Evolutionary conservation across 1,140 invertebrate species (phyloP).

Genomic region (Aphaenogaster floridana): DNA sequence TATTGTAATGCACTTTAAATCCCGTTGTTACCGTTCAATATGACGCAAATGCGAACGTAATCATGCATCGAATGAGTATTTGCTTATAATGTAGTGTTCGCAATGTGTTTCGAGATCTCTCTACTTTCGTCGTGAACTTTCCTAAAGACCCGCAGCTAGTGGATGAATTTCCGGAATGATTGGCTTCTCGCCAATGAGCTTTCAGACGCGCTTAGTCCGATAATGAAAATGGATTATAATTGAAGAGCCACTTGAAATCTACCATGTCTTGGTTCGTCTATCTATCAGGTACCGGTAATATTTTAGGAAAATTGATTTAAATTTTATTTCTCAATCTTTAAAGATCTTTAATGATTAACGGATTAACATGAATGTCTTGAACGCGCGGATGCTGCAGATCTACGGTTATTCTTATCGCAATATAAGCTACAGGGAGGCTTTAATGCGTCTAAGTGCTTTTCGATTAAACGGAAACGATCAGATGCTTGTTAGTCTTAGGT

Average conservation of each 20-base stretch:
- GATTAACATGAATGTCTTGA: not conserved
- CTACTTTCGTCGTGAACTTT: not conserved
- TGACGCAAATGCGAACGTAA: not conserved
- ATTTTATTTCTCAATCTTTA: not conserved
- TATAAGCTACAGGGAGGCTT: not conserved
- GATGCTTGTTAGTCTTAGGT: constrained; percentile 1
- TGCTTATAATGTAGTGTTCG: not conserved
- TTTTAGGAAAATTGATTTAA: not conserved
- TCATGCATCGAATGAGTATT: constrained; percentile 16
- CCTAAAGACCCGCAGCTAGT: not conserved
- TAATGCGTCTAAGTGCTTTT: not conserved
- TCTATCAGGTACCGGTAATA: not conserved
- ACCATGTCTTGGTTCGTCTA: too few species aligned
- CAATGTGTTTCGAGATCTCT: not conserved
- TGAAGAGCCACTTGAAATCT: not conserved
- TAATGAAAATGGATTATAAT: constrained; percentile 27
- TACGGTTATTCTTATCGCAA: not conserved
- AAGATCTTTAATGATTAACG: not conserved
- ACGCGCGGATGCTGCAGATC: not conserved
- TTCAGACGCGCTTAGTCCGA: not conserved
- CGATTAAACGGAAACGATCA: not conserved
- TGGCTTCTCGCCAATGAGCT: not conserved
- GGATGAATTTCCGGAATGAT: constrained; percentile 1
- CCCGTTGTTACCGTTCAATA: not conserved
- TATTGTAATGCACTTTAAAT: not conserved